A percentile compares a stretch with the other conserved stretches of the same genome.
phyloP scores from a whole-genome alignment of 2,113 vertebrate genomes.

The mouse (Mus musculus) region DNA sequence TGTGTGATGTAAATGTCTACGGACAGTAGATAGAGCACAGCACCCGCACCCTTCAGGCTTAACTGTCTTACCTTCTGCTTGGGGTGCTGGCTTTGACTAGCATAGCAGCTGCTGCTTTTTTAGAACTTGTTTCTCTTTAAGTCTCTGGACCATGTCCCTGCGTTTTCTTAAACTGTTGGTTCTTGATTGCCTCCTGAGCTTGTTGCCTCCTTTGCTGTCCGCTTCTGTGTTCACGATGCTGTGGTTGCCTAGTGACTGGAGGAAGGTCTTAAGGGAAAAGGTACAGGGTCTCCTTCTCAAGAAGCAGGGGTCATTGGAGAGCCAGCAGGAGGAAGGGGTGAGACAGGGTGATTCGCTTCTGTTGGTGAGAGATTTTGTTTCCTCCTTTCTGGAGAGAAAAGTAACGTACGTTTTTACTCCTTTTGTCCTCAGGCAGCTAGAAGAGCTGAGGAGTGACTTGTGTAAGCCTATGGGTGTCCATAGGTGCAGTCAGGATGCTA shows the following conservation, averaged over 20 bases:
- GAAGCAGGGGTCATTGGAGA: constrained; percentile 53
- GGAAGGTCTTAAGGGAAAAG: constrained; percentile 40
- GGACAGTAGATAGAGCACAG: neutral
- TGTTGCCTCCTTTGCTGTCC: constrained; percentile 31
- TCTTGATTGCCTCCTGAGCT: constrained; percentile 18
- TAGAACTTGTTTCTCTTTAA: neutral
- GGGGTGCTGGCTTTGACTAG: neutral
- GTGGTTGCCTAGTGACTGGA: constrained; percentile 37
- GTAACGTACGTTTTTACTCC: neutral
- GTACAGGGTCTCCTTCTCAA: constrained; percentile 22
- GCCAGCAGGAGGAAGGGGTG: constrained; percentile 40
- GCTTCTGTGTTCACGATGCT: constrained; percentile 52
- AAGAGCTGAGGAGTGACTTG: neutral
- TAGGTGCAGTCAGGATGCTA: neutral
- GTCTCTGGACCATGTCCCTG: constrained; percentile 19
- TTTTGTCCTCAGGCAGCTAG: constrained; percentile 47
- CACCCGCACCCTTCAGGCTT: neutral
- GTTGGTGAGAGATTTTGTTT: constrained; percentile 55
- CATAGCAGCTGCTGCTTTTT: neutral
- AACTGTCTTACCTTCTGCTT: neutral
- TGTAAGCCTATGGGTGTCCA: neutral
- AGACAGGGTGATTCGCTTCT: constrained; percentile 36
- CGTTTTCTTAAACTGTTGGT: constrained; percentile 39
- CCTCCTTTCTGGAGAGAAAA: constrained; percentile 41
- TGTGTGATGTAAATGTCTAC: neutral